phyloP scores from a whole-genome alignment of 2,113 vertebrate genomes.

The Oplegnathus fasciatus region DNA sequence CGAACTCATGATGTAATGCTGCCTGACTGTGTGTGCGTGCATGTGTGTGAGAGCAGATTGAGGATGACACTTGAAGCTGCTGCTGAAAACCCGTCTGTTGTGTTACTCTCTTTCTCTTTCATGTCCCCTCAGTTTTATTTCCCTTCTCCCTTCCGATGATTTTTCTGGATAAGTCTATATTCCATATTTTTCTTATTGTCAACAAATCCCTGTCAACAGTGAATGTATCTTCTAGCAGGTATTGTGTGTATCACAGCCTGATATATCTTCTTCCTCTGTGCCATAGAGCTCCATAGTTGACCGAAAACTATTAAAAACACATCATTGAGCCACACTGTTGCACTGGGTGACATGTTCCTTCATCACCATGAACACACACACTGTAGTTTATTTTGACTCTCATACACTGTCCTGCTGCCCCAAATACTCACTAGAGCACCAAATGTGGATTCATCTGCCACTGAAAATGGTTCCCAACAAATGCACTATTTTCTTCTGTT shows the following conservation, averaged over 20 bases:
- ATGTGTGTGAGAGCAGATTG: constrained; percentile 28
- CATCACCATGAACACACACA: too few relatives aligned
- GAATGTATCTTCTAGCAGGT: too few relatives aligned
- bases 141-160: background rate
- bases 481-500: too few relatives aligned
- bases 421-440: background rate
- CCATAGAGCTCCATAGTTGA: too few relatives aligned
- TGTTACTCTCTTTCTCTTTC: constrained; percentile 9
- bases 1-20: constrained; percentile 23
- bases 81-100: background rate
- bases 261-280: too few relatives aligned
- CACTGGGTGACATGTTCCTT: too few relatives aligned
- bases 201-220: background rate
- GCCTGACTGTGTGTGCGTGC: constrained; percentile 22
- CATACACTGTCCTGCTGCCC: background rate
- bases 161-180: background rate
- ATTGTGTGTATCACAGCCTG: too few relatives aligned
- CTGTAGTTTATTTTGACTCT: too few relatives aligned
- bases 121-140: background rate
- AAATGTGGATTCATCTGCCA: background rate
- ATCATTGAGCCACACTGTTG: too few relatives aligned
- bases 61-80: constrained; percentile 39
- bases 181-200: background rate
- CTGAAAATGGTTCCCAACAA: background rate
- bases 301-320: too few relatives aligned